These are phyloP conservation scores for Rhagium mordax DNA, from an alignment of 2,888 invertebrate genomes.

Conservation along the genomic window DNA sequence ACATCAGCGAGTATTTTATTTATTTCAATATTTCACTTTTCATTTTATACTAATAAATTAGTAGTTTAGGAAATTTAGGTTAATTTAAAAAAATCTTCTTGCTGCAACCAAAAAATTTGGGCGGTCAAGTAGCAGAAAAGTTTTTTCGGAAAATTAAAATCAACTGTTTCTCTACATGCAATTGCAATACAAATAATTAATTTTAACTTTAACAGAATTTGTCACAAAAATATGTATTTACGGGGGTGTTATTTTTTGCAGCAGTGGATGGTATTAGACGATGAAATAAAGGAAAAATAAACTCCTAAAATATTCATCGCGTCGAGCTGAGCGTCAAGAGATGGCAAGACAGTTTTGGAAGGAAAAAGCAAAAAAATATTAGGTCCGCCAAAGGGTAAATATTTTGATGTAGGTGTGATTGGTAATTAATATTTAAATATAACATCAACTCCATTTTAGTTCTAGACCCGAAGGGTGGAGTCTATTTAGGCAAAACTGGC, in stretches of 20 bases:
- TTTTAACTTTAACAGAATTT: too few relatives aligned
- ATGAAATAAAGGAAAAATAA: slow-evolving; percentile 11
- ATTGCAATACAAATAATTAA: too few relatives aligned
- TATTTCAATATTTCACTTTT: too few relatives aligned
- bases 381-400: slow-evolving; percentile 54
- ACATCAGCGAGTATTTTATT: too few relatives aligned
- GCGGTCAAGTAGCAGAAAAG: too few relatives aligned
- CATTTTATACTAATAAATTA: too few relatives aligned
- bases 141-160: too few relatives aligned
- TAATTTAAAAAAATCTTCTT: too few relatives aligned
- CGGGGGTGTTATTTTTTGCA: not conserved
- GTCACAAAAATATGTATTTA: not conserved
- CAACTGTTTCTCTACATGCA: too few relatives aligned
- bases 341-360: slow-evolving; percentile 33
- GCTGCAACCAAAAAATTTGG: too few relatives aligned
- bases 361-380: slow-evolving; percentile 52
- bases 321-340: slow-evolving; percentile 31
- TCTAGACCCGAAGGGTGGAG: slow-evolving; percentile 62
- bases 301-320: slow-evolving; percentile 40
- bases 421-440: slow-evolving; percentile 63
- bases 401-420: slow-evolving; percentile 61
- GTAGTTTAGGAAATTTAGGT: too few relatives aligned
- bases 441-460: slow-evolving; percentile 62
- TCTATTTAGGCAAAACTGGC: slow-evolving; percentile 56
- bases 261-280: not conserved